These are phyloP conservation scores for Coptodon rendalli DNA, from an alignment of 2,113 vertebrate genomes.

Conservation along the genomic window DNA sequence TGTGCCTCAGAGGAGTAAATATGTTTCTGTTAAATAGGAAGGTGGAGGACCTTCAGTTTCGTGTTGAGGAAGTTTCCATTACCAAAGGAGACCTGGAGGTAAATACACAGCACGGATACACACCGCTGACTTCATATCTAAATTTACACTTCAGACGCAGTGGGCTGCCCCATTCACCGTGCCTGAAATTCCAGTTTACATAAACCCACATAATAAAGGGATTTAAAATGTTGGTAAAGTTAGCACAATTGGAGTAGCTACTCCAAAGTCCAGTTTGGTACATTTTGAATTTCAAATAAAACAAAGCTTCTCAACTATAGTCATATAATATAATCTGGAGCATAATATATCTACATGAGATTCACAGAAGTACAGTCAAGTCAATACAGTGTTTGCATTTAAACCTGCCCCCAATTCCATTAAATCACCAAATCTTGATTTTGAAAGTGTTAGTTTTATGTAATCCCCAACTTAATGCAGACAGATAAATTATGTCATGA, in stretches of 20 bases:
- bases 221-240: background rate
- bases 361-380: background rate
- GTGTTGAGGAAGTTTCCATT: constrained; percentile 96
- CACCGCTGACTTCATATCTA: background rate
- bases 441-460: background rate
- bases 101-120: constrained; percentile 51
- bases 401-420: background rate
- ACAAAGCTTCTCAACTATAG: background rate
- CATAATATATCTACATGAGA: background rate
- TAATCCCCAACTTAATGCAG: background rate
- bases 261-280: background rate
- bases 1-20: background rate
- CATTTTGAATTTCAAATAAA: background rate
- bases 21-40: constrained; percentile 75
- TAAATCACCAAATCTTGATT: background rate
- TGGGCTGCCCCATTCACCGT: background rate
- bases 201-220: background rate
- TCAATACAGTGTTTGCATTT: background rate
- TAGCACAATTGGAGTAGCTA: background rate
- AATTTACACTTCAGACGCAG: background rate
- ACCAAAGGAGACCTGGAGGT: constrained; percentile 99
- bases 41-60: constrained; percentile 98
- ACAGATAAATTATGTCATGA: background rate
- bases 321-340: background rate
- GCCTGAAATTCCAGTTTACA: background rate